Evolutionary conservation across 1,140 invertebrate species (phyloP).

Genomic region (Drosophila leontia): DNA sequence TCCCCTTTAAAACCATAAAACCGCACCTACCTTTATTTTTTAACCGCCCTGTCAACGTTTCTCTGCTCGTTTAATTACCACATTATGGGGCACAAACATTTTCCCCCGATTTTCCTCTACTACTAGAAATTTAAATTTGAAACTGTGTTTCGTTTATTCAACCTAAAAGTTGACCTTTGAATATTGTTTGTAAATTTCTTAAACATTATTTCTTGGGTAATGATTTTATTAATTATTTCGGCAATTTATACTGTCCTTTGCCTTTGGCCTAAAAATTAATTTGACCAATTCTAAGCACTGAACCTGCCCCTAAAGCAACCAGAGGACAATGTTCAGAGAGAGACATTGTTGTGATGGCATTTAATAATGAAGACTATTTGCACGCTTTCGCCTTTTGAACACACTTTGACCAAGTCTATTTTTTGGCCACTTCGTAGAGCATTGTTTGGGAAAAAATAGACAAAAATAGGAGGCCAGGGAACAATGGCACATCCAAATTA

Average conservation of each 20-base stretch:
- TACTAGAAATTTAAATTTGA: too few relatives aligned
- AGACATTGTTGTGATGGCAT: constrained; percentile 14
- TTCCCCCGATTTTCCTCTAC: too few relatives aligned
- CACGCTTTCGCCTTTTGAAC: constrained; percentile 46
- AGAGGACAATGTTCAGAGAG: constrained; percentile 9
- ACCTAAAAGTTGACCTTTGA: too few relatives aligned
- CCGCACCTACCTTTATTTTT: too few relatives aligned
- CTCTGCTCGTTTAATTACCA: too few relatives aligned
- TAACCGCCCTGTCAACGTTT: too few relatives aligned
- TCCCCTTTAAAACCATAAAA: too few relatives aligned
- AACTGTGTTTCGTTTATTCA: too few relatives aligned
- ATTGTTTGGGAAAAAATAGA: constrained; percentile 32
- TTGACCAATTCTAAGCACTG: constrained; percentile 16
- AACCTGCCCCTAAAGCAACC: constrained; percentile 7
- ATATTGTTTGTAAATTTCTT: too few relatives aligned
- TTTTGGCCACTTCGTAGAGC: constrained; percentile 15
- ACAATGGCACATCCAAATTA: constrained; percentile 35
- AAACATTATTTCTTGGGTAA: too few relatives aligned
- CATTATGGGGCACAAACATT: too few relatives aligned
- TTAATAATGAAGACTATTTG: constrained; percentile 60
- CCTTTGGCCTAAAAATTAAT: constrained; percentile 8
- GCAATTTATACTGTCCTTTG: background rate
- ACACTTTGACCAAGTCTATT: constrained; percentile 20
- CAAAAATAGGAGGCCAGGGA: background rate
- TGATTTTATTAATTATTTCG: too few relatives aligned